A percentile compares a stretch with the other conserved stretches of the same genome.
Evolutionary conservation across 2,113 vertebrate species (phyloP).

Genomic region (Archilochus colubris): DNA sequence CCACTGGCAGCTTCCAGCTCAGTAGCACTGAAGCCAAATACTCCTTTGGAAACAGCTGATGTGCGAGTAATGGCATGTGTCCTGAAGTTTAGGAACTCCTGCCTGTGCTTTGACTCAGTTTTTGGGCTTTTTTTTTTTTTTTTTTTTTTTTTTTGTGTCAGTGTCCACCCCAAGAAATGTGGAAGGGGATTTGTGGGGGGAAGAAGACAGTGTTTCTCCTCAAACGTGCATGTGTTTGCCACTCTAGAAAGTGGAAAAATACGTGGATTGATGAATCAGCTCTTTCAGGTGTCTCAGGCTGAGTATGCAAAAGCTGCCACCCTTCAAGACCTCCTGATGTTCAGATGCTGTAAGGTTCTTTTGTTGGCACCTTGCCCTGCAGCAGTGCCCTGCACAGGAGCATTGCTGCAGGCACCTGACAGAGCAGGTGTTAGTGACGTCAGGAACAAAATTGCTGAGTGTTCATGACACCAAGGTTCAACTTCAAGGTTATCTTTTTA

Average conservation of each 20-base stretch:
- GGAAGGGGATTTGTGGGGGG: background rate
- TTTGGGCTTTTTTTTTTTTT: background rate
- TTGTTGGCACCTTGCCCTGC: background rate
- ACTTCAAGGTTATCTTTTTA: background rate
- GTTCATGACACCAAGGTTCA: background rate
- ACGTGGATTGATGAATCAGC: rapidly evolving
- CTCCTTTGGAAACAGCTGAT: background rate
- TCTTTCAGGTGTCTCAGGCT: background rate
- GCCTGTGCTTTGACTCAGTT: background rate
- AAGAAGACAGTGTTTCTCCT: background rate
- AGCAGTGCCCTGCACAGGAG: background rate
- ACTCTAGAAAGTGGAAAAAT: background rate
- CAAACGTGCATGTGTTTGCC: background rate
- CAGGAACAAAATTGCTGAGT: background rate
- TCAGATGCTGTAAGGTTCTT: background rate
- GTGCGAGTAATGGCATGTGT: background rate
- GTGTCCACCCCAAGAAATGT: background rate
- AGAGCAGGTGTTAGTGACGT: background rate
- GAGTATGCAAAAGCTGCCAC: background rate
- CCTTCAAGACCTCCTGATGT: background rate
- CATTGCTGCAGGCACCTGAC: background rate
- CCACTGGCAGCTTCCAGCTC: background rate
- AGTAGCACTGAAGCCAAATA: background rate
- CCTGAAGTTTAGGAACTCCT: background rate
- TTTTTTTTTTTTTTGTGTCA: background rate